Percentiles rank a stretch among this genome's conserved stretches.
Evolutionary conservation across 2,113 vertebrate species (phyloP).

Genomic region (Rutilus rutilus): DNA sequence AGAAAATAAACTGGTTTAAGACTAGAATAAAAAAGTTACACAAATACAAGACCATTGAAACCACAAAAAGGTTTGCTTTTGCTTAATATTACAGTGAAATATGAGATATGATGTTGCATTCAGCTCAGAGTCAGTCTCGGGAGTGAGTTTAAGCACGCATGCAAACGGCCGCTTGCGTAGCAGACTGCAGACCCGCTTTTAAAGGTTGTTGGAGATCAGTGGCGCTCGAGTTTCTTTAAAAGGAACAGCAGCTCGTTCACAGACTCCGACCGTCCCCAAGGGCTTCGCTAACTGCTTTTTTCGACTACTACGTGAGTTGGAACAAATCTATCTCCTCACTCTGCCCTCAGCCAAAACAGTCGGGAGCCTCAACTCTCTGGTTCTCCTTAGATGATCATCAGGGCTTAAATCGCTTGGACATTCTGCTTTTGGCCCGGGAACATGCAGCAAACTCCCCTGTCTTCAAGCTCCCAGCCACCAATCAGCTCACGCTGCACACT

Average conservation of each 20-base stretch:
- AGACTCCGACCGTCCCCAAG: slow-evolving; percentile 7
- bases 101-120: too few species aligned
- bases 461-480: slow-evolving; percentile 26
- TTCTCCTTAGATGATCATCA: slow-evolving; percentile 29
- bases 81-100: background rate
- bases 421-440: slow-evolving; percentile 40
- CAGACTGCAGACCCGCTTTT: background rate
- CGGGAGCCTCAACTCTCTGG: slow-evolving; percentile 1
- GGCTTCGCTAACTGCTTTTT: slow-evolving; percentile 39
- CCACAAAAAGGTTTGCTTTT: background rate
- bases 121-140: background rate
- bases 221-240: slow-evolving; percentile 29
- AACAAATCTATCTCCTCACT: slow-evolving; percentile 42
- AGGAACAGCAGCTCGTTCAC: slow-evolving; percentile 1
- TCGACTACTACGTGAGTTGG: slow-evolving; percentile 30
- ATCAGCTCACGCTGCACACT: slow-evolving; percentile 26
- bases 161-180: background rate
- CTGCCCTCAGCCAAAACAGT: slow-evolving; percentile 42
- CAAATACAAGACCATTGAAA: too few species aligned
- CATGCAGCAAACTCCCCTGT: slow-evolving; percentile 46
- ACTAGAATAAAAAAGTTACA: too few species aligned
- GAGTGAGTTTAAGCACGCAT: background rate
- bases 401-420: slow-evolving; percentile 48
- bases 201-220: slow-evolving; percentile 31
- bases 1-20: too few species aligned